phyloP scores from a whole-genome alignment of 2,888 invertebrate species.

The Mesorhabditis spiculigera region DNA sequence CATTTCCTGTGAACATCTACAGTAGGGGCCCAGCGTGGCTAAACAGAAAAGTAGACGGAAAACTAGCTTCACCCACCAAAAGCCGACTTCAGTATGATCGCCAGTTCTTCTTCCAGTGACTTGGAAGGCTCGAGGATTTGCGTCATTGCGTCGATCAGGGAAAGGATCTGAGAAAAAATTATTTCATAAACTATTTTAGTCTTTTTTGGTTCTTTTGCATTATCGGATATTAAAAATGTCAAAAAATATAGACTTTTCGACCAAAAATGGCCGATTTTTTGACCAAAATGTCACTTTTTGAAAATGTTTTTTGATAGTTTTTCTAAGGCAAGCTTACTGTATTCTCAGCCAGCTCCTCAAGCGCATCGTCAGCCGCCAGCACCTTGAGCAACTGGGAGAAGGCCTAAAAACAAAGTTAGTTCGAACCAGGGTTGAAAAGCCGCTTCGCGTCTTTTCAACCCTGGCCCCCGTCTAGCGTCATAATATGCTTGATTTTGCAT shows the following conservation, averaged over 20 bases:
- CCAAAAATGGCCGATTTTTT: no score
- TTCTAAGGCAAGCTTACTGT: background rate
- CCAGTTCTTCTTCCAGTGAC: background rate
- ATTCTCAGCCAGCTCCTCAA: constrained; percentile 2
- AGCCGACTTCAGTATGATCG: background rate
- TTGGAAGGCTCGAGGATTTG: background rate
- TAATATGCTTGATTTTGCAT: no score
- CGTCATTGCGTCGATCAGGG: background rate
- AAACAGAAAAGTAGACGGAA: constrained; percentile 8
- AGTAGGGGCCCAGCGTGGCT: constrained; percentile 13
- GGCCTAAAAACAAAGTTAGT: background rate
- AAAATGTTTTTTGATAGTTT: no score
- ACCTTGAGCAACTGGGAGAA: background rate
- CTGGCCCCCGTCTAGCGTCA: no score
- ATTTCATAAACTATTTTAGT: background rate
- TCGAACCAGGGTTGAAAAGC: no score
- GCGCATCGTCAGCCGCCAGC: constrained; percentile 3
- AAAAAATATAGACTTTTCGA: no score
- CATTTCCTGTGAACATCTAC: constrained; percentile 29
- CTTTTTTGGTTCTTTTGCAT: no score
- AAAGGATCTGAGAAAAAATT: background rate
- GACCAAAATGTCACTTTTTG: no score
- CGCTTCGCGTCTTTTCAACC: no score
- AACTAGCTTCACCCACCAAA: background rate
- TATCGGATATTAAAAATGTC: no score